These are phyloP conservation scores for Echiichthys vipera DNA, from an alignment of 2,797 vertebrate genomes.

Conservation along the genomic window DNA sequence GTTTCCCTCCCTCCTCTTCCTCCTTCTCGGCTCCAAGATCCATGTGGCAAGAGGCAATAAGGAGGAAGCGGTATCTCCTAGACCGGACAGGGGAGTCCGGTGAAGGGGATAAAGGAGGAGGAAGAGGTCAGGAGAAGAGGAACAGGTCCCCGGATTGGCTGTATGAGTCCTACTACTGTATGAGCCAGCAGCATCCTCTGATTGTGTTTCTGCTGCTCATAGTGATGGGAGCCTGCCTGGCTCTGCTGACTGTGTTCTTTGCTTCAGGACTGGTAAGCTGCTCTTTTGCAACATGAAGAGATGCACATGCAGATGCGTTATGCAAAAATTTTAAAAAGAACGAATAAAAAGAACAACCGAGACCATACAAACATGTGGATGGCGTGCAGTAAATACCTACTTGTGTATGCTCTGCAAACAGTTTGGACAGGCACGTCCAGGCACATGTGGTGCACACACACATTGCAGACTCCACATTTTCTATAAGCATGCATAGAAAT, in stretches of 20 bases:
- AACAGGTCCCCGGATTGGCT: slow-evolving; percentile 91
- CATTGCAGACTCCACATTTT: background rate
- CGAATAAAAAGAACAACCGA: background rate
- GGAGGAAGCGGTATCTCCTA: slow-evolving; percentile 80
- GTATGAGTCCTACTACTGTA: slow-evolving; percentile 93
- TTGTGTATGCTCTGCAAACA: slow-evolving; percentile 2
- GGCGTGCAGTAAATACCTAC: background rate
- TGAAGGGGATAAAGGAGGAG: slow-evolving; percentile 66
- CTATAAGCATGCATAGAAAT: slow-evolving; percentile 4
- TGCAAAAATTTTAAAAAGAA: slow-evolving; percentile 23
- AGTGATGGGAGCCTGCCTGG: slow-evolving; percentile 96
- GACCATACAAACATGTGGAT: background rate
- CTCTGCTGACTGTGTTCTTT: slow-evolving; percentile 96
- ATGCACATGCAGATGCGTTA: background rate
- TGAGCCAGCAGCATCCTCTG: slow-evolving; percentile 99
- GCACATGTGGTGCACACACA: background rate
- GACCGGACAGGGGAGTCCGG: slow-evolving; percentile 67
- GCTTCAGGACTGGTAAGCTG: slow-evolving; percentile 95
- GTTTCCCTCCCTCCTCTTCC: slow-evolving; percentile 62
- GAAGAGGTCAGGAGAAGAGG: slow-evolving; percentile 62
- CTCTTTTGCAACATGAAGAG: slow-evolving; percentile 51
- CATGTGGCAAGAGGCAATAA: slow-evolving; percentile 90
- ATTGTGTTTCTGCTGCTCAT: slow-evolving; percentile 98
- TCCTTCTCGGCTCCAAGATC: slow-evolving; percentile 76
- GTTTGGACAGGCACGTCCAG: background rate